Evolutionary conservation across 2,888 invertebrate species (phyloP).

Genomic region (Marasmarcha lunaedactyla): DNA sequence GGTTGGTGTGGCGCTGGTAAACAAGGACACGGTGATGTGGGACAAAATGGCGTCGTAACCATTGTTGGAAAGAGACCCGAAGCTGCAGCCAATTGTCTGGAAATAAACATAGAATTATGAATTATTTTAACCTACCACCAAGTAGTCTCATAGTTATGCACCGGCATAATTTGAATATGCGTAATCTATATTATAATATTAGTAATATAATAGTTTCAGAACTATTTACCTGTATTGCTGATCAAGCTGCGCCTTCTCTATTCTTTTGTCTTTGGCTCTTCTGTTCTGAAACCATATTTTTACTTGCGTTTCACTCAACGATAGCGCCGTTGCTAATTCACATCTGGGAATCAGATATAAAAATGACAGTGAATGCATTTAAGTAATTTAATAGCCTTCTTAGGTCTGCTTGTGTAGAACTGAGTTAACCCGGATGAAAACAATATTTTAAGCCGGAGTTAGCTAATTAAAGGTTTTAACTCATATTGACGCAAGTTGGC

Average conservation of each 20-base stretch:
- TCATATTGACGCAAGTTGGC: no score
- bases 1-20: slow-evolving; percentile 25
- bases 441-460: no score
- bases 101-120: slow-evolving; percentile 11
- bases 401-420: no score
- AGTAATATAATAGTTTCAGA: no score
- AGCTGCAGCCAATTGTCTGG: slow-evolving; percentile 72
- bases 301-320: slow-evolving; percentile 95
- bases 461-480: no score
- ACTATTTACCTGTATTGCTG: slow-evolving; percentile 97
- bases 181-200: neutral
- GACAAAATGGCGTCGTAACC: slow-evolving; percentile 37
- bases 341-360: slow-evolving; percentile 68
- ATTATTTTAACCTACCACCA: neutral
- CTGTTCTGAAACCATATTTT: slow-evolving; percentile 98
- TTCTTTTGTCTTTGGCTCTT: slow-evolving; percentile 94
- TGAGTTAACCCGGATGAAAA: no score
- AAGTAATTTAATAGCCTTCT: no score
- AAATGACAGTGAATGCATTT: no score
- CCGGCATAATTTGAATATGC: neutral
- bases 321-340: slow-evolving; percentile 91
- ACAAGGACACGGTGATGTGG: slow-evolving; percentile 43
- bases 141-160: neutral
- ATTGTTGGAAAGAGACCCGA: slow-evolving; percentile 67
- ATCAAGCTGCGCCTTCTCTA: slow-evolving; percentile 95